A percentile compares a stretch with the other conserved stretches of the same genome.
Conservation (phyloP, 1,140 invertebrate genomes). For the Nasonia longicornis region DNA sequence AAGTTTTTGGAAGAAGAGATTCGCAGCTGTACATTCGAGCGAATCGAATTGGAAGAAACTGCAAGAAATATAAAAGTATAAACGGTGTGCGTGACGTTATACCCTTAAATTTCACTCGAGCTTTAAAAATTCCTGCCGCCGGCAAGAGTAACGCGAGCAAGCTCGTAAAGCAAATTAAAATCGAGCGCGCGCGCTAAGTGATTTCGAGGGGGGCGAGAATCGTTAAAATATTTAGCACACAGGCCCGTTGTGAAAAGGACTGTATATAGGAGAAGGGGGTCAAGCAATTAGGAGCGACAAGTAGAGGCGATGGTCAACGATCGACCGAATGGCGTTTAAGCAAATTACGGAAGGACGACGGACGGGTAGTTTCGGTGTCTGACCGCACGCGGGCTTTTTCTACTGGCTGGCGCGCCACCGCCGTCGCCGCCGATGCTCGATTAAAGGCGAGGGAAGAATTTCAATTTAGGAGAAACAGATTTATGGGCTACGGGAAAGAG, state of each 20-base stretch:
- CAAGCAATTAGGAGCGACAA: neutral
- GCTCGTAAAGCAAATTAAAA: neutral
- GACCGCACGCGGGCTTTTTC: constrained; percentile 27
- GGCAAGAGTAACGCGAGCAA: no score
- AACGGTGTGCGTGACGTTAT: no score
- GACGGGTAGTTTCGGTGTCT: neutral
- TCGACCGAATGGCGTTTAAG: constrained; percentile 19
- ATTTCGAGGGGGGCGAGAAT: neutral
- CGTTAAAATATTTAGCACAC: neutral
- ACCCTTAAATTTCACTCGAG: no score
- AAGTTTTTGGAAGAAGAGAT: no score
- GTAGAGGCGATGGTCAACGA: constrained; percentile 2
- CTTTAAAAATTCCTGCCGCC: neutral
- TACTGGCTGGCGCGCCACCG: neutral
- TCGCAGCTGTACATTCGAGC: no score
- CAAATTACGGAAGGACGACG: constrained; percentile 31
- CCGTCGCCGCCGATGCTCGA: neutral
- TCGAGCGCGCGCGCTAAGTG: neutral
- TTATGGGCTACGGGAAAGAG: neutral
- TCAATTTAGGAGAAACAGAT: constrained; percentile 36
- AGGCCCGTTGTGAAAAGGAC: neutral
- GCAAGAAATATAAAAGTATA: no score
- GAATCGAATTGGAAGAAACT: no score
- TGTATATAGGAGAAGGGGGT: neutral
- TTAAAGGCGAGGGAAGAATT: constrained; percentile 35